Percentiles rank a stretch among this genome's conserved stretches.
These are phyloP conservation scores for Tachina grossa DNA, from an alignment of 2,888 invertebrate genomes.

Conservation along the genomic window DNA sequence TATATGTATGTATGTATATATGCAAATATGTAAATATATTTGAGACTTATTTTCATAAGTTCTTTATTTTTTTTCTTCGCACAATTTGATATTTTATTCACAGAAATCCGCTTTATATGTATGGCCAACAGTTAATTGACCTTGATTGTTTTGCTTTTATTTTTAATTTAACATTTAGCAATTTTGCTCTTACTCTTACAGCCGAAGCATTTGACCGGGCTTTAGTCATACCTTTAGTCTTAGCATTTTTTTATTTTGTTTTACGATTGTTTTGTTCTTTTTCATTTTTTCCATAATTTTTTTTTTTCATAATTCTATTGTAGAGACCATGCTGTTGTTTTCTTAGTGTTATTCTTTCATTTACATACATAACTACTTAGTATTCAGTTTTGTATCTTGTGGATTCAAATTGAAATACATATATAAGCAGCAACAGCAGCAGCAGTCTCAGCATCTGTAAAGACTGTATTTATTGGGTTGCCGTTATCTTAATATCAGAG, in stretches of 20 bases:
- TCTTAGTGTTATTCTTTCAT: background rate
- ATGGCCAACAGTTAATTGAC: slow-evolving; percentile 81
- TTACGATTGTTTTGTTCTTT: slow-evolving; percentile 42
- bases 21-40: background rate
- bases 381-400: background rate
- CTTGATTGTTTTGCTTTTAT: slow-evolving; percentile 78
- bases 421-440: background rate
- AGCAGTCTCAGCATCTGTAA: background rate
- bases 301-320: background rate
- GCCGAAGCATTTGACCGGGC: slow-evolving; percentile 34
- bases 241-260: background rate
- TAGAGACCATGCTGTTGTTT: slow-evolving; percentile 14
- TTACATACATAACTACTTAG: too few species aligned
- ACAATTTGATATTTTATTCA: slow-evolving; percentile 6
- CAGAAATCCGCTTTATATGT: slow-evolving; percentile 75
- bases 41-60: background rate
- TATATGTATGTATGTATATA: too few species aligned
- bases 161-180: slow-evolving; percentile 32
- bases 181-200: slow-evolving; percentile 21
- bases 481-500: slow-evolving; percentile 30
- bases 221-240: slow-evolving; percentile 58
- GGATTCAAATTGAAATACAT: slow-evolving; percentile 19
- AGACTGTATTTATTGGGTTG: background rate
- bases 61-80: background rate
- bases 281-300: background rate